A percentile compares a stretch with the other conserved stretches of the same genome.
These are phyloP conservation scores for Propithecus coquereli DNA, from an alignment of 2,113 vertebrate genomes.

Conservation along the genomic window DNA sequence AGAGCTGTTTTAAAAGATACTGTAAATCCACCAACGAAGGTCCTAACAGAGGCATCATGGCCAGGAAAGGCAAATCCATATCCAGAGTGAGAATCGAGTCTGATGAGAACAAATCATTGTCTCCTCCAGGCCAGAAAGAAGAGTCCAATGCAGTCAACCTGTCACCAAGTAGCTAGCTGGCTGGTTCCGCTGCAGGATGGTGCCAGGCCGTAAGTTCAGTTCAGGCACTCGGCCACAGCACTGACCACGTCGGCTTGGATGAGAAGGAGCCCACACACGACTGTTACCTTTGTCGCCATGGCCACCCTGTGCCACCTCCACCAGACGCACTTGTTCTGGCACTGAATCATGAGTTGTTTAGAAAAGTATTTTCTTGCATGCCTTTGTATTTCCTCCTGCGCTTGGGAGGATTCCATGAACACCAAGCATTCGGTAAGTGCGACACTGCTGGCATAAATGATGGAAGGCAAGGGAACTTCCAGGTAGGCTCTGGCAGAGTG, in stretches of 20 bases:
- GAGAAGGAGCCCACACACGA: not conserved
- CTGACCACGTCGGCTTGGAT: not conserved
- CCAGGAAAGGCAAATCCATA: not conserved
- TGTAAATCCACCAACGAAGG: not conserved
- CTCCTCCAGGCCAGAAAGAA: not conserved
- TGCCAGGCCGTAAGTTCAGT: not conserved
- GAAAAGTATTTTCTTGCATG: not conserved
- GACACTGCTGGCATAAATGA: not conserved
- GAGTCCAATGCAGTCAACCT: not conserved
- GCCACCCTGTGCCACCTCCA: not conserved
- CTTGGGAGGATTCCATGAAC: not conserved
- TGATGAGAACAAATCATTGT: not conserved
- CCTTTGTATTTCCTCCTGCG: not conserved
- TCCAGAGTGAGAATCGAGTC: not conserved
- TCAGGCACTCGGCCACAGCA: not conserved
- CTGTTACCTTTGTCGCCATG: not conserved
- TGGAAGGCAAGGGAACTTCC: not conserved
- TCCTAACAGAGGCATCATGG: not conserved
- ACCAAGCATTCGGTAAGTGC: not conserved
- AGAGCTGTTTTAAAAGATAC: not conserved
- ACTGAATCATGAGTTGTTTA: not conserved
- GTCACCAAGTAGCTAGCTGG: not conserved
- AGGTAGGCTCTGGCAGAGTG: not conserved
- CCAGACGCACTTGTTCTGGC: not conserved
- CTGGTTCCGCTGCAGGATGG: not conserved